Conservation (phyloP, 2,113 vertebrate species). For the Garra rufa region DNA sequence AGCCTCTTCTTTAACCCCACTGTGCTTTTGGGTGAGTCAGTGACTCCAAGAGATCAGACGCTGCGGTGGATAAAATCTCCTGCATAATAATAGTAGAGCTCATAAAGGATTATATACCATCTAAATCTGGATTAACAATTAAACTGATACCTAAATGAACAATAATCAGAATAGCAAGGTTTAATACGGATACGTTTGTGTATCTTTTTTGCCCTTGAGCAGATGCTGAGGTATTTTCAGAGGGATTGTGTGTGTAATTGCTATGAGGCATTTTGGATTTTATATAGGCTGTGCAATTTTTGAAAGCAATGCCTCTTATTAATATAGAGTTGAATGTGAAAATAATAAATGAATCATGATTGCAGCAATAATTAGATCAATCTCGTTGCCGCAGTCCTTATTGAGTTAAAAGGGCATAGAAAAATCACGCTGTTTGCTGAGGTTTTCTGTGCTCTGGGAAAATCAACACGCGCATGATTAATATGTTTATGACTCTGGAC, state of each 20-base stretch:
- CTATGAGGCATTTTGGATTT: not conserved
- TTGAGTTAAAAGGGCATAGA: not conserved
- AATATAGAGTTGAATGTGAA: not conserved
- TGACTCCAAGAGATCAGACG: not conserved
- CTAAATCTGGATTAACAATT: not conserved
- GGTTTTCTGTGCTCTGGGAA: not conserved
- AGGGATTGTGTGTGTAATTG: not conserved
- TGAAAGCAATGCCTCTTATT: not conserved
- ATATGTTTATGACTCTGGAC: not conserved
- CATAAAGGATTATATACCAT: slow-evolving; percentile 2
- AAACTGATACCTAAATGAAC: not conserved
- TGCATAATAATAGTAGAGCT: not conserved
- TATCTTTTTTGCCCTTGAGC: not conserved
- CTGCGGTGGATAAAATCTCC: not conserved
- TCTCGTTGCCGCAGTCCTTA: not conserved
- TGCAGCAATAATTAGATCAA: not conserved
- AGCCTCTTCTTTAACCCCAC: not conserved
- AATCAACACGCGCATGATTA: not conserved
- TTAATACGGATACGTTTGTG: not conserved
- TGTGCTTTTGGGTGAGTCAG: not conserved
- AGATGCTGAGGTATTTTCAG: not conserved
- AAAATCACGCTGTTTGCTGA: not conserved
- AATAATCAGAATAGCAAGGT: not conserved
- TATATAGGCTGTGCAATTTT: not conserved
- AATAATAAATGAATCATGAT: not conserved